Base-by-base conservation (phyloP, 2,888 invertebrate genomes). In the Lathronympha strigana region DNA sequence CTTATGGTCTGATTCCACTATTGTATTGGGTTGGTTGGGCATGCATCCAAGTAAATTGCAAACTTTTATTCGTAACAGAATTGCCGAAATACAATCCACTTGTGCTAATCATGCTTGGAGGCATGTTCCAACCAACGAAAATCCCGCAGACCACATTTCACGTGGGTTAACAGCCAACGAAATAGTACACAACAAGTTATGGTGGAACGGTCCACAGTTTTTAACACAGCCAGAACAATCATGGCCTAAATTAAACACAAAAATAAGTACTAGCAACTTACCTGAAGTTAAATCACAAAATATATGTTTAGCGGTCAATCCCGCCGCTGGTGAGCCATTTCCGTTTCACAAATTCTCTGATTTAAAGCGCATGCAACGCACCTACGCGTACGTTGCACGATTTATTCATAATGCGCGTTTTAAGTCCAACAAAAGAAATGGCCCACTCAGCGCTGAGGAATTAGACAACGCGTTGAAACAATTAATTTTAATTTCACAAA, bases 131-230 rank as follows among this genome's bases (percentile, higher is more conserved):
- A 25, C 47, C 58, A 31, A 45, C 25, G 58, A 58, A 21, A 58
- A 58, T 58, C 58, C 58, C 47, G 58, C 58, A 31, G 58, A 58
- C 47, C 47, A 47, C 33, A 45, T 58, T 13, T 58, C 58, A 31
- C 45, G 60, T 36, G 60, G 36, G 2, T 36, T 36, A 4, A n/a
- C 36, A 36, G 36, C 36, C n/a, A 36, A 5, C n/a, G 36, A 36
- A 36, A 36, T 36, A 36, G 36, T 36, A n/a, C n/a, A 36, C n/a
- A 36, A 36, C 5, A 13, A 36, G 5, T 36, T 36, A 36, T 36
- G 36, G 36, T 36, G 36, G 36, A 36, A 36, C 5, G 36, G 36
- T 13, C 36, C 36, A 36, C 36, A 36, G n/a, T 36, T 36, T n/a
- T 36, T 36, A 36, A n/a, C 36, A 0, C 36, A 36, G n/a, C 36